Percentiles rank a stretch among this genome's conserved stretches.
Evolutionary conservation across 64 coral and sea anemone genomes (phyloP).

Genomic region (Montipora foliosa): DNA sequence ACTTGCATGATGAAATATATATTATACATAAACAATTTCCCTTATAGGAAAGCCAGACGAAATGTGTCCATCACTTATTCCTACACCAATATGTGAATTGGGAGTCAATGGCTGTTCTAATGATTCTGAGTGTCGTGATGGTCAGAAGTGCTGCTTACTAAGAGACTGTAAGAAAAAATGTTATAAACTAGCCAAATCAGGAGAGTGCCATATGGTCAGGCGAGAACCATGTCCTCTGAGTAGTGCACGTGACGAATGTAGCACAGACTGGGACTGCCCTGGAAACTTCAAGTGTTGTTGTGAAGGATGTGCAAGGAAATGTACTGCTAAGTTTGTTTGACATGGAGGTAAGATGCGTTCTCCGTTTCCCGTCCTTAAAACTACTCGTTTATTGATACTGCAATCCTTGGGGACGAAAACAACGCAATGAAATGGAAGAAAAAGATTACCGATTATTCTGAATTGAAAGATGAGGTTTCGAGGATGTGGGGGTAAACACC

Average conservation of each 20-base stretch:
- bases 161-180: background rate
- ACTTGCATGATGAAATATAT: too few relatives aligned
- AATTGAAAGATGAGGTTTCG: too few relatives aligned
- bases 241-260: background rate
- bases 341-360: background rate
- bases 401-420: too few relatives aligned
- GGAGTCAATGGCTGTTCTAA: background rate
- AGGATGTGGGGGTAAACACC: too few relatives aligned
- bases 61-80: background rate
- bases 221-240: background rate
- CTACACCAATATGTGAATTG: background rate
- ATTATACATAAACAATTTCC: background rate
- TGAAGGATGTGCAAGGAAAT: background rate
- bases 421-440: too few relatives aligned
- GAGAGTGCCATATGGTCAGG: background rate
- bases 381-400: background rate
- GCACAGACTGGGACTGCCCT: conserved; percentile 31
- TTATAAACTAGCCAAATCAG: background rate
- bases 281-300: conserved; percentile 29
- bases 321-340: background rate
- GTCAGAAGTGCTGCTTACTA: conserved; percentile 14
- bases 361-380: background rate
- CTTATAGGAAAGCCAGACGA: background rate
- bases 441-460: too few relatives aligned
- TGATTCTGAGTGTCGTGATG: conserved; percentile 15